Evolutionary conservation across 2,797 vertebrate genomes (phyloP), one percentile per base, ranked within the genome.

Genomic region (Crossoptilon crossoptilon): DNA sequence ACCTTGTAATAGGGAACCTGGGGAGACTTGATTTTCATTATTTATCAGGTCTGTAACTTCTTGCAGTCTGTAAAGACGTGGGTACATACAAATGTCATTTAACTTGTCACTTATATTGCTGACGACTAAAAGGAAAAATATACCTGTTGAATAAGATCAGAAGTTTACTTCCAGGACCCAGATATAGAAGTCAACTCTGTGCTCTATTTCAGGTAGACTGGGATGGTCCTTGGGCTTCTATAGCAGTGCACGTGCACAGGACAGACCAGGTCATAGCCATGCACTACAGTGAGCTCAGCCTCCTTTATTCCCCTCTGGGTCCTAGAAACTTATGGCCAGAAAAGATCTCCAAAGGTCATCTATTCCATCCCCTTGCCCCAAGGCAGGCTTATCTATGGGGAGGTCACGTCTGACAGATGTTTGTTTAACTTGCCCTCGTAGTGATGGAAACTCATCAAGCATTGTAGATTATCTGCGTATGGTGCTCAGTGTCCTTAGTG

Each of bases 341-440:
- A 87, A 89, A 95, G 49, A n/a, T 66, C 63, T 67, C 35, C 63
- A 78, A 43, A 85, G 94, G 73, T 94, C 85, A 81, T 31, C 75
- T 55, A 33, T 59, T 37, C 78, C 51, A 64, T 43, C 70, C 46
- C 59, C 29, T 62, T 78, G 79, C 55, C 81, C 46, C 0, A 0
- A 85, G 79, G 73, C 63, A 92, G 79, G 62, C 70, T 92, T 91
- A 93, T 72, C 73, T 92, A 69, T 70, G 62, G 63, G 37, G 82
- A 86, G 67, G 79, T 92, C 79, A 62, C 1, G 73, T 39, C 69
- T 91, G 59, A 87, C 59, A 91, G 82, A 77, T 72, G 73, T 93
- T 96, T 89, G 66, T 94, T 94, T 93, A 92, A 81, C 87, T 89
- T 85, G 82, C 58, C 84, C 49, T 89, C 55, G 26, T 33, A 68